phyloP scores from a whole-genome alignment of 2,797 vertebrate species.

The Amazonetta brasiliensis region DNA sequence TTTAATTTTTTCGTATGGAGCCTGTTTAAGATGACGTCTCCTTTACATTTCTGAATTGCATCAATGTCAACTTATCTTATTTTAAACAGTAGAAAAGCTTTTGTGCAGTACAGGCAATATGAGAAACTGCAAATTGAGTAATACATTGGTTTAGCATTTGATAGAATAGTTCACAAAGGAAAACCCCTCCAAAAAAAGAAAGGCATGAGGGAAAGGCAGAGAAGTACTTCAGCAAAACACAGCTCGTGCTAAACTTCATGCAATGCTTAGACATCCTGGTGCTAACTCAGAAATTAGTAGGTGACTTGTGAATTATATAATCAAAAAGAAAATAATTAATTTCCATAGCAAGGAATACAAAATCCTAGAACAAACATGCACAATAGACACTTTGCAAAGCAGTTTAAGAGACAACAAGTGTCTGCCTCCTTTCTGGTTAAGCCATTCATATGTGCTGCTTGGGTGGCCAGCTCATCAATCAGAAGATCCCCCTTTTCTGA shows the following conservation, averaged over 20 bases:
- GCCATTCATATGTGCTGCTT: not conserved
- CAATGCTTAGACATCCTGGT: not conserved
- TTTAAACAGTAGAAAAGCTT: not conserved
- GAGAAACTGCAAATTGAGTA: not conserved
- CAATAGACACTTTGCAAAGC: not conserved
- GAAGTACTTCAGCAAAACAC: not conserved
- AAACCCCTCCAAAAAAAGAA: not conserved
- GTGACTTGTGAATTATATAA: not conserved
- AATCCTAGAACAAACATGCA: not conserved
- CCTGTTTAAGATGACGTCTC: not conserved
- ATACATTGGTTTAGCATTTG: not conserved
- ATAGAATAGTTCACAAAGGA: not conserved
- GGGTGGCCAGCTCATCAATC: accelerated
- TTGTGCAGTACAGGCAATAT: not conserved
- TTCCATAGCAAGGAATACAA: not conserved
- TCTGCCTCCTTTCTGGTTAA: not conserved
- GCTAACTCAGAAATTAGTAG: not conserved
- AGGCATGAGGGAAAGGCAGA: not conserved
- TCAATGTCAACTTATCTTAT: not conserved
- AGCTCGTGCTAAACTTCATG: not conserved
- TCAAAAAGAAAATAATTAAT: accelerated
- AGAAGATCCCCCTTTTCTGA: not conserved
- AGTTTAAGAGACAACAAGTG: not conserved
- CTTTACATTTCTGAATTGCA: not conserved
- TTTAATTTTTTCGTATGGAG: not conserved